A percentile compares a stretch with the other conserved stretches of the same genome.
phyloP scores from a whole-genome alignment of 2,797 vertebrate species.

The Mormyrus hasselquistii region DNA sequence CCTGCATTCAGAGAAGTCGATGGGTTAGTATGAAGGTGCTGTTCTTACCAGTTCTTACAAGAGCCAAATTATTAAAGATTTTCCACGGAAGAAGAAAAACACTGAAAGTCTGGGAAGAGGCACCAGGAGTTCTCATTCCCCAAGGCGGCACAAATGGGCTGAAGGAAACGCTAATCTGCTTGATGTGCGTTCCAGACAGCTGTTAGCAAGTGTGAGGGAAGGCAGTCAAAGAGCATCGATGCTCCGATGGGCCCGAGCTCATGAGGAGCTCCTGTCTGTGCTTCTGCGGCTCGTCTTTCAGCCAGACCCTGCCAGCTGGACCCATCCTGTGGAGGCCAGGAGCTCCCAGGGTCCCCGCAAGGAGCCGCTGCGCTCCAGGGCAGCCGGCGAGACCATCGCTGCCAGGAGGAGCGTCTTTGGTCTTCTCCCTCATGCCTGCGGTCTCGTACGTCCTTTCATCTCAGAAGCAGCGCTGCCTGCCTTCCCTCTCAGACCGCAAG shows the following conservation, averaged over 20 bases:
- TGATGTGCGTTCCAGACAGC: not conserved
- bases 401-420: not conserved
- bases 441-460: not conserved
- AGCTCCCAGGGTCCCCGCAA: not conserved
- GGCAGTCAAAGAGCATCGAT: not conserved
- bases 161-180: conserved; percentile 14
- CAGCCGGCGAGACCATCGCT: not conserved
- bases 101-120: not conserved
- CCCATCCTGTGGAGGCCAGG: not conserved
- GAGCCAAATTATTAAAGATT: not conserved
- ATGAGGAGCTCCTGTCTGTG: not conserved
- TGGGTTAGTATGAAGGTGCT: not conserved
- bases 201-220: not conserved
- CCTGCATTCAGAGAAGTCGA: not conserved
- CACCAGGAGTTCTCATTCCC: not conserved
- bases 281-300: not conserved
- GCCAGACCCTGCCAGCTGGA: not conserved
- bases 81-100: not conserved
- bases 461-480: not conserved
- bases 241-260: not conserved
- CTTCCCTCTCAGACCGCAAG: not conserved
- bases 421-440: not conserved
- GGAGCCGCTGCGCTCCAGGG: not conserved
- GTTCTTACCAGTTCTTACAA: not conserved
- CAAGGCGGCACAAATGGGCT: not conserved